Evolutionary conservation across 2,113 vertebrate species (phyloP).

Genomic region (Greenwoodochromis staneri): DNA sequence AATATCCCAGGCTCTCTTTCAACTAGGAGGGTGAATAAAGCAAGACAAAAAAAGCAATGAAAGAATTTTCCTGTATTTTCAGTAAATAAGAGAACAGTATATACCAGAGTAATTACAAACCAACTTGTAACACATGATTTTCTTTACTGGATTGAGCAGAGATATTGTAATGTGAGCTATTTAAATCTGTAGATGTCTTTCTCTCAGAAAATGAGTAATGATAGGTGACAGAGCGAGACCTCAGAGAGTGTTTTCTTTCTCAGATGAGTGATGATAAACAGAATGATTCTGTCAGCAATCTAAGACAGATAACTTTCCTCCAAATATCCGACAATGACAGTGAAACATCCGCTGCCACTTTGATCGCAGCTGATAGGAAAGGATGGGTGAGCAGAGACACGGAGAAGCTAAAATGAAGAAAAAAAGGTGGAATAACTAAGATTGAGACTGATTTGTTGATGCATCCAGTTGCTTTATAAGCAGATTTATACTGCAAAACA

Average conservation of each 20-base stretch:
- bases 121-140: neutral
- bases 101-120: neutral
- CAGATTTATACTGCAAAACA: neutral
- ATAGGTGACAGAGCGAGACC: neutral
- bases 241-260: neutral
- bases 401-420: neutral
- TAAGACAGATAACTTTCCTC: conserved; percentile 7
- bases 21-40: neutral
- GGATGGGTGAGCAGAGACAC: neutral
- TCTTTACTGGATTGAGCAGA: neutral
- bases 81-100: neutral
- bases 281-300: conserved; percentile 1
- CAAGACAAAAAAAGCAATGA: neutral
- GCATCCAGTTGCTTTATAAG: neutral
- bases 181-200: neutral
- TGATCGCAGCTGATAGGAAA: neutral
- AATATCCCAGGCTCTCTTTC: neutral
- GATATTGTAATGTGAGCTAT: neutral
- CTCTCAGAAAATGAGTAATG: neutral
- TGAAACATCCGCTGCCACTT: neutral
- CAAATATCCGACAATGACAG: conserved; percentile 8
- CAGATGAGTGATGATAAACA: conserved; percentile 31
- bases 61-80: neutral
- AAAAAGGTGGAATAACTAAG: neutral
- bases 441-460: neutral